These are phyloP conservation scores for Epinephelus fuscoguttatus DNA, from an alignment of 2,113 vertebrate species.

Conservation along the genomic window DNA sequence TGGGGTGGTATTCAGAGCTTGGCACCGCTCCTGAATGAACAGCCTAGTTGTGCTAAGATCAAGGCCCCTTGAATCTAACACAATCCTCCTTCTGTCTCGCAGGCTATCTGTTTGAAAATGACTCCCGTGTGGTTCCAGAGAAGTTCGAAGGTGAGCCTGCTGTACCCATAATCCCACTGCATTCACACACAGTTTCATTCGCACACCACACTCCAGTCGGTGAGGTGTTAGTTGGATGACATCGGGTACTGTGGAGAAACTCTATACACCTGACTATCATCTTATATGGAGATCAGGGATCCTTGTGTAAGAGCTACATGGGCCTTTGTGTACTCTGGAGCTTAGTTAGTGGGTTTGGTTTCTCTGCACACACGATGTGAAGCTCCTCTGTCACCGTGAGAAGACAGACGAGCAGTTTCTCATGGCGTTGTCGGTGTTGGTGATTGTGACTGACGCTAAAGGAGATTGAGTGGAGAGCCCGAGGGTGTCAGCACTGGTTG, in stretches of 20 bases:
- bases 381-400: conserved; percentile 57
- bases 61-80: conserved; percentile 35
- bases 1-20: conserved; percentile 27
- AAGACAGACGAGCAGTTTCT: conserved; percentile 45
- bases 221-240: conserved; percentile 13
- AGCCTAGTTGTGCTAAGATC: neutral
- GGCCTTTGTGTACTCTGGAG: conserved; percentile 31
- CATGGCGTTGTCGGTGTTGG: conserved; percentile 32
- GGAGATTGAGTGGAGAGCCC: conserved; percentile 63
- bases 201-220: conserved; percentile 5
- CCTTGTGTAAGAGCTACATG: conserved; percentile 33
- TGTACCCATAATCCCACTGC: neutral
- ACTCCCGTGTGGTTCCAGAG: conserved; percentile 96
- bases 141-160: conserved; percentile 92
- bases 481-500: conserved; percentile 60
- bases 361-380: conserved; percentile 33
- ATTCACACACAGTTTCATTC: neutral
- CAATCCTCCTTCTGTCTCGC: conserved; percentile 54
- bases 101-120: conserved; percentile 95
- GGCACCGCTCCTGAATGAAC: conserved; percentile 31
- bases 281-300: conserved; percentile 34
- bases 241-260: conserved; percentile 36
- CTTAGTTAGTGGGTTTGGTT: conserved; percentile 61
- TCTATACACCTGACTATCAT: conserved; percentile 12
- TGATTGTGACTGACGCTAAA: conserved; percentile 49